Percentiles rank a stretch among this genome's conserved stretches.
Conservation (phyloP, 2,797 vertebrate genomes). For the Neostethus bicornis region DNA sequence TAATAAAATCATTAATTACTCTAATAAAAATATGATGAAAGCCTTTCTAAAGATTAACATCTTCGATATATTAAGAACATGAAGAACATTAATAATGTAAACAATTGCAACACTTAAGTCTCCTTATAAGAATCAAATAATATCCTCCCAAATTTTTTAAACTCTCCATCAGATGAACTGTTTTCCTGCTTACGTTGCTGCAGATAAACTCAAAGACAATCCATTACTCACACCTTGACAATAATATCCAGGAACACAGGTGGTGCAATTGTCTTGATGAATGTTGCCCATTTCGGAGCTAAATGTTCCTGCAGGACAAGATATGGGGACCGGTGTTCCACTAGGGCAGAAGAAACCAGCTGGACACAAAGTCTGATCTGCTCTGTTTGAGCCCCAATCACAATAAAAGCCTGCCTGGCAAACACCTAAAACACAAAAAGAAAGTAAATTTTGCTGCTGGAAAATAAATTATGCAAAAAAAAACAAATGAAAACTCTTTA, state of each 20-base stretch:
- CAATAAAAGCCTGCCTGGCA: constrained; percentile 86
- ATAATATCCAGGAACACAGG: constrained; percentile 83
- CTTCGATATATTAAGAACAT: no score
- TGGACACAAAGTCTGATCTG: constrained; percentile 78
- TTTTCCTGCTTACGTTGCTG: neutral
- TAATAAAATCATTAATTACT: no score
- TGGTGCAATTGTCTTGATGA: constrained; percentile 79
- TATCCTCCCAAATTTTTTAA: neutral
- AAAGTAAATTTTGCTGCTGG: neutral
- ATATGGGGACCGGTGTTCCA: constrained; percentile 73
- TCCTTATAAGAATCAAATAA: neutral
- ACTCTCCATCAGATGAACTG: neutral
- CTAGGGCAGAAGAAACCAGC: constrained; percentile 85
- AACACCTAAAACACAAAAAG: constrained; percentile 63
- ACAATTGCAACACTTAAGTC: neutral
- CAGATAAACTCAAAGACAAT: neutral
- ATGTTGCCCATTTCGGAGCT: constrained; percentile 74
- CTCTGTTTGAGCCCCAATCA: constrained; percentile 77
- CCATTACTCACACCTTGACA: constrained; percentile 74
- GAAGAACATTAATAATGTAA: no score
- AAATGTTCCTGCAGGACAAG: constrained; percentile 84
- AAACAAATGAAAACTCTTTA: no score
- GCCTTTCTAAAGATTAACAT: neutral
- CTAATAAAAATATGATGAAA: neutral
- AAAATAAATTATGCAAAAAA: neutral